Conservation (phyloP, 2,888 invertebrate genomes). For the Eupithecia dodoneata region DNA sequence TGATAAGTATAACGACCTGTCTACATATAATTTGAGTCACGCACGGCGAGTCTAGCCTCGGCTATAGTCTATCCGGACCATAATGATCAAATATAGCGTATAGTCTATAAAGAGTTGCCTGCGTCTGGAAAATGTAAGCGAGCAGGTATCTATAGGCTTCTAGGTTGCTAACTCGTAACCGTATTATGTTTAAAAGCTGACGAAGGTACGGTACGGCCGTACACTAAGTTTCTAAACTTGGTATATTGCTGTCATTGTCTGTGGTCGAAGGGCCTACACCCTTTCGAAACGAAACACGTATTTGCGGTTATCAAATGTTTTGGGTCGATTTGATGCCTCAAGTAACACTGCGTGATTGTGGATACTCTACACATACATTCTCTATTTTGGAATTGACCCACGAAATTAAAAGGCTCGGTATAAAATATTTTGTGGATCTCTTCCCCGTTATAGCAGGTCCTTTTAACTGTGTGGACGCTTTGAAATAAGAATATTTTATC, state of each 20-base stretch:
- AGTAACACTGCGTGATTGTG: constrained; percentile 48
- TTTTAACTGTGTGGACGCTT: neutral
- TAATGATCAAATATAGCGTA: neutral
- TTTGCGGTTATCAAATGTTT: constrained; percentile 67
- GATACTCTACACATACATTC: constrained; percentile 34
- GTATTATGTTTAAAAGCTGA: constrained; percentile 54
- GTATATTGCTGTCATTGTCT: constrained; percentile 71
- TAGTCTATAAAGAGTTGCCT: neutral
- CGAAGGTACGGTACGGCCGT: constrained; percentile 59
- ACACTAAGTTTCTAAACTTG: constrained; percentile 67
- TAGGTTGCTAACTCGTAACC: constrained; percentile 31
- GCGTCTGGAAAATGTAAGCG: neutral
- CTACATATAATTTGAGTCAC: neutral
- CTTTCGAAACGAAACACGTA: constrained; percentile 67
- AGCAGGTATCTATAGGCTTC: neutral
- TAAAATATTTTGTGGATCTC: neutral
- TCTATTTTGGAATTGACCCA: neutral
- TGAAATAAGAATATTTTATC: no score
- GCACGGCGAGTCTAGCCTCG: neutral
- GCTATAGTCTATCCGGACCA: neutral
- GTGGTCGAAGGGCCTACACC: constrained; percentile 59
- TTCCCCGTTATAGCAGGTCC: neutral
- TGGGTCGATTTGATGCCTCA: constrained; percentile 51
- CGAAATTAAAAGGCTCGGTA: neutral
- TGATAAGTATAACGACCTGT: neutral